phyloP scores from a whole-genome alignment of 2,113 vertebrate genomes.

The Eublepharis macularius region DNA sequence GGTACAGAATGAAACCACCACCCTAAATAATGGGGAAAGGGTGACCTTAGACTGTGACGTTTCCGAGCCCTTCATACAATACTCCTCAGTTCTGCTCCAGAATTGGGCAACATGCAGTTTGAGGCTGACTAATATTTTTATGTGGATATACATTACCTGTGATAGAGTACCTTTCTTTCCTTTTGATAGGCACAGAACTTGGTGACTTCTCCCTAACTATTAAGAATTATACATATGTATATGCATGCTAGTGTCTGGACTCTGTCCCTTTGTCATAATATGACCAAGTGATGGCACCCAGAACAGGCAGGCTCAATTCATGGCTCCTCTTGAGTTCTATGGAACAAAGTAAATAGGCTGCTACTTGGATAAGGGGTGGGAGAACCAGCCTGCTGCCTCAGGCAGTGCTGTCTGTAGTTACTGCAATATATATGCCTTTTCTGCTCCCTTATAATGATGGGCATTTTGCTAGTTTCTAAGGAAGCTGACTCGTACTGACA shows the following conservation, averaged over 20 bases:
- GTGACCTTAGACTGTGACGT: constrained; percentile 20
- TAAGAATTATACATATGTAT: not conserved
- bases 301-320: not conserved
- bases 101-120: not conserved
- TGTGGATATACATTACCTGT: not conserved
- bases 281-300: not conserved
- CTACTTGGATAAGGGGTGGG: not conserved
- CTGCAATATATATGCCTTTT: not conserved
- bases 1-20: not conserved
- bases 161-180: not conserved
- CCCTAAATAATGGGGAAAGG: not conserved
- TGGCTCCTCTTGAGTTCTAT: not conserved
- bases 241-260: not conserved
- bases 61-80: not conserved
- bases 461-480: not conserved
- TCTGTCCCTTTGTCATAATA: not conserved
- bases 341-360: not conserved
- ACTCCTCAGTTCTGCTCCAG: not conserved
- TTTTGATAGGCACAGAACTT: not conserved
- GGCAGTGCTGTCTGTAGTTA: not conserved
- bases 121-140: not conserved
- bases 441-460: not conserved
- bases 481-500: not conserved
- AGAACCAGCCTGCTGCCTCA: not conserved
- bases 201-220: not conserved